Evolutionary conservation across 2,797 vertebrate species (phyloP).

Genomic region (Stomatorhinus walkeri): DNA sequence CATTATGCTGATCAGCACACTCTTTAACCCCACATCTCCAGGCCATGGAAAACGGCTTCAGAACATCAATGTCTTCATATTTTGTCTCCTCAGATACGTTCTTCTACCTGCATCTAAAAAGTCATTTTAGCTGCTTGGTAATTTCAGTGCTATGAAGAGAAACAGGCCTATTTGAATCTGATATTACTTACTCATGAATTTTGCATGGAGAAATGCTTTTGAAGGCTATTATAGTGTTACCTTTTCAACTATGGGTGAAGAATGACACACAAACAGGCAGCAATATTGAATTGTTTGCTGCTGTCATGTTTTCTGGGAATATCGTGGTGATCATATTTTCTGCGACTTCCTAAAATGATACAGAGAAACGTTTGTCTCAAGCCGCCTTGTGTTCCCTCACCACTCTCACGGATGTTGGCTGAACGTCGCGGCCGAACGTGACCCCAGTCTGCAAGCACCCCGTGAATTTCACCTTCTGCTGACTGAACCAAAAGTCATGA

Average conservation of each 20-base stretch:
- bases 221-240: neutral
- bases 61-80: neutral
- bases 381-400: neutral
- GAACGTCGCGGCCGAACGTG: neutral
- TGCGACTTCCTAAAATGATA: neutral
- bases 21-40: neutral
- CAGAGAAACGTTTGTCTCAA: neutral
- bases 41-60: neutral
- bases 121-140: neutral
- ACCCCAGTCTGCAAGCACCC: neutral
- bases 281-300: neutral
- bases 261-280: neutral
- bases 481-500: neutral
- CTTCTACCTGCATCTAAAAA: neutral
- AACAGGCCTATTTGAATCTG: slow-evolving; percentile 4
- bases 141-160: neutral
- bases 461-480: neutral
- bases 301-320: slow-evolving; percentile 11
- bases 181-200: neutral
- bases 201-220: neutral
- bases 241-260: neutral
- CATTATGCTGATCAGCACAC: neutral
- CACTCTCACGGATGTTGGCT: neutral
- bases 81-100: neutral
- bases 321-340: neutral